Base-by-base conservation (phyloP, 2,113 vertebrate genomes). In the Chiloscyllium plagiosum region DNA sequence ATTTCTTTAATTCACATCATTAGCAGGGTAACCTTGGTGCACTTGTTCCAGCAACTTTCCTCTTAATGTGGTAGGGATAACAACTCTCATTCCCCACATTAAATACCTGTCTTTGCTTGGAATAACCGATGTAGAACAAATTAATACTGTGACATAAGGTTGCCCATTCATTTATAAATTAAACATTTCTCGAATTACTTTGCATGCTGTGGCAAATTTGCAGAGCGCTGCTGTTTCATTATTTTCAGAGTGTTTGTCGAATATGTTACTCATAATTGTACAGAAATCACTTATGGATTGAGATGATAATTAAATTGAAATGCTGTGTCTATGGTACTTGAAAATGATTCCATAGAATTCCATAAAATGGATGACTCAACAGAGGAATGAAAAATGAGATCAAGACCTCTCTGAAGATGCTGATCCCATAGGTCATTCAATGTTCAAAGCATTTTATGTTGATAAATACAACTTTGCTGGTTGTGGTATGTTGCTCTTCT, bases 241-340 rank as follows among this genome's bases (percentile, higher is more conserved):
- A 66, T 92, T 92, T 56, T 66, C 52, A 56, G 89, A 92, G 89
- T n/a, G 52, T 87, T 87, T 87, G 4, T 13, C n/a, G 87, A 65
- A 65, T 90, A 65, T 90, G 65, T 65, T 92, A 33, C 33, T 66
- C 4, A 20, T 66, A 37, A 92, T 92, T 92, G 89, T 37, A 66
- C 61, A 66, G 61, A 66, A 92, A 92, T 92, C 33, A 66, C 89
- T 37, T 92, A 92, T 92, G 61, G 56, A 92, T 66, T 66, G 56
- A 17, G 17, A n/a, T 37, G 29, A 92, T 92, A 66, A 66, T 92
- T 37, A 66, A 92, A 66, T 61, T 92, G 89, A 92, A 92, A 92
- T 92, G 89, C 89, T 17, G 7, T n/a, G 26, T 61, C 87, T 65
- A 29, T 90, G 87, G 29, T 90, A 90, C 50, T 90, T 61, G 65